Evolutionary conservation across 2,797 vertebrate species (phyloP).

Genomic region (Dryobates pubescens): DNA sequence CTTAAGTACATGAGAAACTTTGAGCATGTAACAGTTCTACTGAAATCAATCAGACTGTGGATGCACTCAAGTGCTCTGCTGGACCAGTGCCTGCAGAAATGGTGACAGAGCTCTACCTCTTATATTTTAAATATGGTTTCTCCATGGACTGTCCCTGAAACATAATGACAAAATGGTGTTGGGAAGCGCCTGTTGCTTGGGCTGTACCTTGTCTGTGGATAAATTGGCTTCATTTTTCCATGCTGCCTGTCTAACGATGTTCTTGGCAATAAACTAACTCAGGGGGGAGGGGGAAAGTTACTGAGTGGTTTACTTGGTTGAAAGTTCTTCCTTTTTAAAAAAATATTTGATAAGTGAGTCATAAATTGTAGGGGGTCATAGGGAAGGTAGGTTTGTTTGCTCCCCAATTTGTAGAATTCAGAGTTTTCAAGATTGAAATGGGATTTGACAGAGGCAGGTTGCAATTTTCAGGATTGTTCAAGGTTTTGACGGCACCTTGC

Average conservation of each 20-base stretch:
- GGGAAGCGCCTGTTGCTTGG: not conserved
- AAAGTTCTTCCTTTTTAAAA: not conserved
- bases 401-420: not conserved
- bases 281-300: no score
- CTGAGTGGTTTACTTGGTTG: not conserved
- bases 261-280: not conserved
- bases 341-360: not conserved
- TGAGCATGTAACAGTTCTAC: not conserved
- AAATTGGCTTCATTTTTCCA: not conserved
- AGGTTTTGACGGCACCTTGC: not conserved
- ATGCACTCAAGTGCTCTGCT: conserved; percentile 15
- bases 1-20: conserved; percentile 50
- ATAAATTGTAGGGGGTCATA: not conserved
- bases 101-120: not conserved
- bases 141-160: not conserved
- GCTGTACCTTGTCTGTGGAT: not conserved
- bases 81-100: not conserved
- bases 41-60: conserved; percentile 36
- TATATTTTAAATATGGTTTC: not conserved
- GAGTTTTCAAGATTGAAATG: not conserved
- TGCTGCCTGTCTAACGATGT: not conserved
- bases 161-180: not conserved
- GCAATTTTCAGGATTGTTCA: not conserved
- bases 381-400: not conserved
- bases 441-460: not conserved